Evolutionary conservation across 1,140 invertebrate species (phyloP), one percentile per base, ranked within the genome.

Genomic region (Cyphomyrmex costatus): DNA sequence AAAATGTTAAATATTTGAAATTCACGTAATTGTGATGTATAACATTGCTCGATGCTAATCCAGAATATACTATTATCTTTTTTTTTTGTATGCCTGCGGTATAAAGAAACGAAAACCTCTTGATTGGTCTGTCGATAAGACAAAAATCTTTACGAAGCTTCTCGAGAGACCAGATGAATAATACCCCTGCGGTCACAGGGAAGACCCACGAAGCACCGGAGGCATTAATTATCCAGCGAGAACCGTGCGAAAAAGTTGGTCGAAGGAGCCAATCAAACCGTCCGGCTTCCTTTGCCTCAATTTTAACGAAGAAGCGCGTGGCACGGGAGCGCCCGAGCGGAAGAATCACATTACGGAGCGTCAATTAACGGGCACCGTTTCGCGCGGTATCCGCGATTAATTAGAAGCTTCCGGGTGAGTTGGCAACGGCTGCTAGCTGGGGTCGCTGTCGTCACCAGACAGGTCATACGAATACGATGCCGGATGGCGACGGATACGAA

Each of bases 321-420:
- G 79, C 63, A 8, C 82, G 71, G 51, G 14, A 58, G 27, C 82
- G 70, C 42, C 33, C 56, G 73, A 85, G 82, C 82, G 82, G 82
- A 86, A 79, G 84, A 86, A 86, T 86, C 76, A 79, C 65, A 86
- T 86, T 86, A 86, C 76, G 65, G 65, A 36, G 63, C 63, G 77
- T 87, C 86, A 87, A 87, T 85, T 78, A 87, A 85, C 71, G 71
- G 36, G 53, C 42, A 27, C 71, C 70, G 63, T 84, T 85, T 66
- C 70, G 58, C 68, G 73, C 63, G 66, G 82, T 87, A 87, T 85
- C 68, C 86, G 71, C 86, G 82, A 85, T 85, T 85, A 87, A 87
- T 87, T 85, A 87, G 71, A 87, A 78, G 36, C 76, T 88, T 80
- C 82, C 82, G 63, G 73, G 51, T 86, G 82, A 85, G 56, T 63